Evolutionary conservation across 2,888 invertebrate genomes (phyloP), one percentile per base, ranked within the genome.

Genomic region (Agonopterix arenella): DNA sequence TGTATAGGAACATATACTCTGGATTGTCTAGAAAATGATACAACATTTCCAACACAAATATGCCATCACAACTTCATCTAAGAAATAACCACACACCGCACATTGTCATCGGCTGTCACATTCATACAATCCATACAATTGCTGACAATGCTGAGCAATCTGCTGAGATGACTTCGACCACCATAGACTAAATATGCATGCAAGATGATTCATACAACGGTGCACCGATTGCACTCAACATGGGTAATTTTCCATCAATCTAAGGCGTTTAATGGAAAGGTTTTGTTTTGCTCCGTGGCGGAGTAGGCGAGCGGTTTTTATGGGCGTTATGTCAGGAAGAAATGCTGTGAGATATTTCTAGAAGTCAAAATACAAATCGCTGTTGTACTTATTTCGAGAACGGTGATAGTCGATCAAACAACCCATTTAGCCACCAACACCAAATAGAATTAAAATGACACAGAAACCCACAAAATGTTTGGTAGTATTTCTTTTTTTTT

Each of bases 181-280:
- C 18, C 9, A 16, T 44, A 44, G 28, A 11, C 18, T 16, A 16
- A 28, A 13, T 41, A 38, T 46, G 51, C 46, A 51, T 51, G 48
- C 28, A 48, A 47, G 57, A 62, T 60, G 65, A 64, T 51, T 49
- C 56, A 53, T 59, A 37, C 52, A 53, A 53, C 50, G 50, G 52
- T 50, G 49, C 57, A 54, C 53, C 62, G 55, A 66, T 64, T 66
- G 65, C 66, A 58, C 59, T 59, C 53, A 45, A 61, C 68, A 72
- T 66, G 68, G 68, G 72, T 68, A 79, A 82, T 83, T 80, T 80
- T 63, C 74, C 75, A 75, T 75, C 76, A 76, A 79, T 76, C 73
- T 68, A 41, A 53, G 56, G 59, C 70, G 70, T 77, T 78, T 73
- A 73, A 71, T 74, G 67, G 59, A 58, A 60, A 66, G 65, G 73